A percentile compares a stretch with the other conserved stretches of the same genome.
phyloP scores from a whole-genome alignment of 2,797 vertebrate species.

The Neosilurus mollespiculum region DNA sequence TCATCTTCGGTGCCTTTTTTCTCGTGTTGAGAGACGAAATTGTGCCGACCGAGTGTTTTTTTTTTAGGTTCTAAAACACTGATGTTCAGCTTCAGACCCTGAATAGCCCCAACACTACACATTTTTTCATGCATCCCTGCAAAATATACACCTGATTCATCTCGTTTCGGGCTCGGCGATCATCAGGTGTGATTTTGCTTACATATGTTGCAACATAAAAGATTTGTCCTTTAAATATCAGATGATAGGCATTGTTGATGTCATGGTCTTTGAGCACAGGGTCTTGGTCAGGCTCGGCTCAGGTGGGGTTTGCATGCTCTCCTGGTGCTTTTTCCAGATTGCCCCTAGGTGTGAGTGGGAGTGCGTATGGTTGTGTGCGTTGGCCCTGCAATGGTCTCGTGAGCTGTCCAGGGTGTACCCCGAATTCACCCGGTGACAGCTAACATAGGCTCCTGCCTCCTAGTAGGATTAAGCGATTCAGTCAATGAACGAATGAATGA shows the following conservation, averaged over 20 bases:
- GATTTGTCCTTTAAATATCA: background rate
- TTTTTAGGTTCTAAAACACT: conserved; percentile 39
- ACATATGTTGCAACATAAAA: conserved; percentile 16
- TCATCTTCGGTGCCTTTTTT: conserved; percentile 31
- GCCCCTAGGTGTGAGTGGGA: too few species aligned
- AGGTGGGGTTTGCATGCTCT: too few species aligned
- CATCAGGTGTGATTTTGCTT: conserved; percentile 48
- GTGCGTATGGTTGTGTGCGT: too few species aligned
- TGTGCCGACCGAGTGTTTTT: conserved; percentile 19
- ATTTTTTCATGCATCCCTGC: conserved; percentile 41
- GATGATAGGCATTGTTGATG: background rate
- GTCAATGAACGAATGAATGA: too few species aligned
- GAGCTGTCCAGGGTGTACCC: too few species aligned
- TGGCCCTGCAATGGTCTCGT: too few species aligned
- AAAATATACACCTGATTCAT: conserved; percentile 51
- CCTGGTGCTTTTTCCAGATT: too few species aligned
- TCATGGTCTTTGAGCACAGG: too few species aligned
- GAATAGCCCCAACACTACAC: conserved; percentile 32
- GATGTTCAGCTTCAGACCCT: conserved; percentile 34
- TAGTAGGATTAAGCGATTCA: too few species aligned
- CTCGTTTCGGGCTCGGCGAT: conserved; percentile 1
- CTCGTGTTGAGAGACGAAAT: conserved; percentile 7
- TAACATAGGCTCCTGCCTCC: too few species aligned
- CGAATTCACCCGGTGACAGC: too few species aligned
- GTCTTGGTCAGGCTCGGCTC: too few species aligned